phyloP scores from a whole-genome alignment of 2,888 invertebrate genomes.

The Gastracanthus pulcherrimus region DNA sequence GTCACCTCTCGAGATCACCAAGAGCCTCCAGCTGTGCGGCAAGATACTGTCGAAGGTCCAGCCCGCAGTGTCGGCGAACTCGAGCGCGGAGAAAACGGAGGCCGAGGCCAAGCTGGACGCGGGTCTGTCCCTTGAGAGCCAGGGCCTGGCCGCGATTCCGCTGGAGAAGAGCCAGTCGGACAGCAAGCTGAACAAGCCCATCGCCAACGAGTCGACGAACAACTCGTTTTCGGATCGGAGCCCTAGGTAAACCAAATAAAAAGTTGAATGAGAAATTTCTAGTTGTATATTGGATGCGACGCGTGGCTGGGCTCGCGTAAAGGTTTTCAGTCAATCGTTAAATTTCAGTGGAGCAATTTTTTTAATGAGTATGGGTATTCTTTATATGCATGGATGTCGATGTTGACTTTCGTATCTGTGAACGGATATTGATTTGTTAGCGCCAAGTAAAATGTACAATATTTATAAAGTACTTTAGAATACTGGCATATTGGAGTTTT shows the following conservation, averaged over 20 bases:
- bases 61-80: conserved; percentile 80
- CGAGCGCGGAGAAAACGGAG: conserved; percentile 62
- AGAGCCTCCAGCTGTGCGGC: conserved; percentile 84
- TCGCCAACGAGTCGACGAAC: conserved; percentile 57
- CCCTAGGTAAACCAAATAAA: conserved; percentile 64
- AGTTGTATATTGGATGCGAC: no score
- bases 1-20: conserved; percentile 82
- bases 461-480: no score
- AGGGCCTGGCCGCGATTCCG: conserved; percentile 71
- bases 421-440: no score
- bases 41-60: conserved; percentile 88
- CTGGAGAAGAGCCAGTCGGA: conserved; percentile 84
- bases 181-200: conserved; percentile 79
- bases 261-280: no score
- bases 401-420: no score
- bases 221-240: conserved; percentile 69
- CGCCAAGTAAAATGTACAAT: no score
- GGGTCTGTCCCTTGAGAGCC: conserved; percentile 61
- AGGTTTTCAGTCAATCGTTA: no score
- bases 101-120: conserved; percentile 27
- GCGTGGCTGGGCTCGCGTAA: no score
- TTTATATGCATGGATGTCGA: no score
- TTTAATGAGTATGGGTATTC: no score
- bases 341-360: no score
- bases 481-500: no score